Percentiles rank a stretch among this genome's conserved stretches.
These are phyloP conservation scores for Meda fulgida DNA, from an alignment of 2,797 vertebrate genomes.

Conservation along the genomic window DNA sequence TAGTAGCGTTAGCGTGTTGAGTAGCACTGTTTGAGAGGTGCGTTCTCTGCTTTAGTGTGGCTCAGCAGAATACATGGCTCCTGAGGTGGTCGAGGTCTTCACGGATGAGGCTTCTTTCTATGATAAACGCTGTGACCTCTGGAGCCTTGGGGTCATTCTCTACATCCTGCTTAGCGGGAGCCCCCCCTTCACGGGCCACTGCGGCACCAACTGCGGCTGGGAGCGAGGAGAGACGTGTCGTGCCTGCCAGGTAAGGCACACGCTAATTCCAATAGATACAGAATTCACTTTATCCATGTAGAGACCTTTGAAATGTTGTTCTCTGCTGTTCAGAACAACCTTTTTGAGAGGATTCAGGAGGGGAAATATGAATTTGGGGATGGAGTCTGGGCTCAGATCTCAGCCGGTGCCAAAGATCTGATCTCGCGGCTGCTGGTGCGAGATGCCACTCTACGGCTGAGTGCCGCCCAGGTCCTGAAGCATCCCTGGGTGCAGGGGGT, in stretches of 20 bases:
- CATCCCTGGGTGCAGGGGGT: conserved; percentile 96
- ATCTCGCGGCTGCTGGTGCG: conserved; percentile 94
- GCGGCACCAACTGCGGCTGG: conserved; percentile 95
- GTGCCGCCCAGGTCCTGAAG: conserved; percentile 91
- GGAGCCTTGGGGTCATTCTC: conserved; percentile 96
- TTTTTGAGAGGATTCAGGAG: conserved; percentile 96
- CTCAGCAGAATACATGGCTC: conserved; percentile 98
- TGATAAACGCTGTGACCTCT: conserved; percentile 96
- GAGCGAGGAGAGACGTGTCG: conserved; percentile 93
- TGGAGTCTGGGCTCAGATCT: conserved; percentile 96
- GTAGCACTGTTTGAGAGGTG: neutral
- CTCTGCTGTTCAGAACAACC: conserved; percentile 81
- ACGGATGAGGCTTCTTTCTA: conserved; percentile 98
- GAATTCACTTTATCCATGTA: neutral
- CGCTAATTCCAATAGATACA: neutral
- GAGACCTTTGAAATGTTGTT: neutral
- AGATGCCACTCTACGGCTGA: conserved; percentile 91
- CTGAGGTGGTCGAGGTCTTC: conserved; percentile 96
- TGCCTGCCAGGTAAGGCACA: conserved; percentile 87
- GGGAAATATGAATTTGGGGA: conserved; percentile 96
- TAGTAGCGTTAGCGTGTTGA: neutral
- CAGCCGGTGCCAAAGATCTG: conserved; percentile 91
- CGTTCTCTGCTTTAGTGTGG: conserved; percentile 81
- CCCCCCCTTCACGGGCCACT: conserved; percentile 94
- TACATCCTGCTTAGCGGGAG: conserved; percentile 97